These are phyloP conservation scores for Rhodinocichla rosea DNA, from an alignment of 2,113 vertebrate genomes.

Conservation along the genomic window DNA sequence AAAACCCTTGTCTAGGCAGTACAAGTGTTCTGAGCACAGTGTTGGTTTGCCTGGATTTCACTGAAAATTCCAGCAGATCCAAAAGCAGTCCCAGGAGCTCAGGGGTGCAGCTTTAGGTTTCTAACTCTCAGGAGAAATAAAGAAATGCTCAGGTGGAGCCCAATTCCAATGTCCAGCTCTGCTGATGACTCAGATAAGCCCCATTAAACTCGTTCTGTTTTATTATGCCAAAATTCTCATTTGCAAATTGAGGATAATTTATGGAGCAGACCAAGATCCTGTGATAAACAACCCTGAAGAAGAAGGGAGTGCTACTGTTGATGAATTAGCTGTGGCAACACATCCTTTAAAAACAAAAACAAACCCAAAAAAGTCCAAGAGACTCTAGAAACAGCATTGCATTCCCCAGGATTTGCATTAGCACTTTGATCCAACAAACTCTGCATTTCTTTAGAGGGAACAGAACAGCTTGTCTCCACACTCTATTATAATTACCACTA, in stretches of 20 bases:
- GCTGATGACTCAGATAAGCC: background rate
- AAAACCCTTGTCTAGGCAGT: background rate
- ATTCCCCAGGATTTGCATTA: conserved; percentile 22
- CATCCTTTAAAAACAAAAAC: background rate
- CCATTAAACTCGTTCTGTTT: background rate
- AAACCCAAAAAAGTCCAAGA: background rate
- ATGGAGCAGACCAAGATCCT: background rate
- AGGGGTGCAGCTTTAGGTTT: background rate
- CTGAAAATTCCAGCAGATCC: background rate
- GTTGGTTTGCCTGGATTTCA: background rate
- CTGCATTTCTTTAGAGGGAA: conserved; percentile 44
- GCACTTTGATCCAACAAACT: conserved; percentile 51
- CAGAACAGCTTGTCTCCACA: conserved; percentile 72
- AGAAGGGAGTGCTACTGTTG: background rate
- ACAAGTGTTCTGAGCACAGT: background rate
- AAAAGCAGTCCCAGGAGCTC: background rate
- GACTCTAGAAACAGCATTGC: background rate
- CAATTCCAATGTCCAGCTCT: background rate
- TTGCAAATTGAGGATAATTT: background rate
- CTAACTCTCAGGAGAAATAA: background rate
- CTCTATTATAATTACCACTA: conserved; percentile 67
- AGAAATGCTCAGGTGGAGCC: background rate
- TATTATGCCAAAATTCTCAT: background rate
- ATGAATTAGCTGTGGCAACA: background rate
- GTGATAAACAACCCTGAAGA: background rate